Conservation (phyloP, 2,797 vertebrate species). For the Sebastes ruberrimus region DNA sequence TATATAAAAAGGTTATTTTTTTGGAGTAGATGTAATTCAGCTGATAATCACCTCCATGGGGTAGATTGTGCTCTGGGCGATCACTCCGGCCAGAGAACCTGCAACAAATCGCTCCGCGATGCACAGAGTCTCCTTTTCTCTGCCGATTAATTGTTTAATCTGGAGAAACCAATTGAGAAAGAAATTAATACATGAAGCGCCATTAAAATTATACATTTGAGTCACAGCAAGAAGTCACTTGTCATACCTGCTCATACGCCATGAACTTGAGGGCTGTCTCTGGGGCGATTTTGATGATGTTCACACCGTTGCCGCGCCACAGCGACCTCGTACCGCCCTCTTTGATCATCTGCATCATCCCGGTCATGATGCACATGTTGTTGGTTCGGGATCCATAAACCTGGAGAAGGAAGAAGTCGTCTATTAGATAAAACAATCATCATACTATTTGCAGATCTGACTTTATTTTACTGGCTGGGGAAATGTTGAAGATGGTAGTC, state of each 20-base stretch:
- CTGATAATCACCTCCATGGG: slow-evolving; percentile 91
- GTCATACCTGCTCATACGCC: slow-evolving; percentile 94
- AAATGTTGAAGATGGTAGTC: neutral
- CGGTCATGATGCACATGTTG: slow-evolving; percentile 94
- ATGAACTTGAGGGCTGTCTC: slow-evolving; percentile 98
- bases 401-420: slow-evolving; percentile 63
- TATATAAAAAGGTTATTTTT: neutral
- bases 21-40: neutral
- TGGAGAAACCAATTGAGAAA: slow-evolving; percentile 36
- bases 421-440: neutral
- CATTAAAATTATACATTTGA: fast-evolving
- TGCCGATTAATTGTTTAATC: slow-evolving; percentile 92
- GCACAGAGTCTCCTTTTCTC: slow-evolving; percentile 86
- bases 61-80: slow-evolving; percentile 96
- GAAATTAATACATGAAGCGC: neutral
- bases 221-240: neutral
- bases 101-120: slow-evolving; percentile 91
- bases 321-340: slow-evolving; percentile 90
- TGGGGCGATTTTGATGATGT: slow-evolving; percentile 94
- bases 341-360: slow-evolving; percentile 93
- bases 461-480: neutral
- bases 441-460: too few species aligned
- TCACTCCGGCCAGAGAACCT: slow-evolving; percentile 91
- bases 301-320: slow-evolving; percentile 95
- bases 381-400: slow-evolving; percentile 93